Evolutionary conservation across 2,888 invertebrate genomes (phyloP), one percentile per base, ranked within the genome.

Genomic region (Ectobius pallidus): DNA sequence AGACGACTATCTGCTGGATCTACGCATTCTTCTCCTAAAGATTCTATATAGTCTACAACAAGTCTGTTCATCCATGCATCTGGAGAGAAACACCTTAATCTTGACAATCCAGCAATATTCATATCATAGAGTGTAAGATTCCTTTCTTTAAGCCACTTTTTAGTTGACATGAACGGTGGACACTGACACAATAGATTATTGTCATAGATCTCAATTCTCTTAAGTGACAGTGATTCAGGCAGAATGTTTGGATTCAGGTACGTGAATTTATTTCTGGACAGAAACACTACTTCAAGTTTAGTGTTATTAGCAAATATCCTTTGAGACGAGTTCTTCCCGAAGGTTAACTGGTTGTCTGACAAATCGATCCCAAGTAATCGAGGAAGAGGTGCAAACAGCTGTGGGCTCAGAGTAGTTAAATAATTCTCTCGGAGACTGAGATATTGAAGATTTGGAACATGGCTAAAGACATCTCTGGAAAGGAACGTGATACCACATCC

Each of bases 141-240:
- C 7, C n/a, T 22, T 16, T 16, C n/a, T 1, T 18, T 44, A 4
- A 73, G 52, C 71, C 71, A 74, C 20, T 25, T 55, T 34, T 71
- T 68, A 9, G 71, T 63, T 14, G 18, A 80, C 77, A 83, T 83
- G 83, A 86, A 85, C 0, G 83, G 81, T 46, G 78, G 81, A 74
- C 88, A 89, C 74, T 87, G 86, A 77, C 89, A 89, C 25, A 83
- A 81, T 75, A 88, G 86, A 1, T 87, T 83, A 79, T 89, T 89
- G 34, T 85, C 81, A 79, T 83, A 83, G 4, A 89, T 75, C 73
- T 87, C 83, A 27, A 89, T 81, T 61, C 81, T 79, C 1, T 83
- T 77, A 11, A 88, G 79, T 75, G 83, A 84, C 39, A 80, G 80
- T 39, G 88, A 85, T 78, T 89, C 89, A 77, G 85, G 80, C 67